Conservation (phyloP, 2,113 vertebrate genomes). For the Onychostruthus taczanowskii region DNA sequence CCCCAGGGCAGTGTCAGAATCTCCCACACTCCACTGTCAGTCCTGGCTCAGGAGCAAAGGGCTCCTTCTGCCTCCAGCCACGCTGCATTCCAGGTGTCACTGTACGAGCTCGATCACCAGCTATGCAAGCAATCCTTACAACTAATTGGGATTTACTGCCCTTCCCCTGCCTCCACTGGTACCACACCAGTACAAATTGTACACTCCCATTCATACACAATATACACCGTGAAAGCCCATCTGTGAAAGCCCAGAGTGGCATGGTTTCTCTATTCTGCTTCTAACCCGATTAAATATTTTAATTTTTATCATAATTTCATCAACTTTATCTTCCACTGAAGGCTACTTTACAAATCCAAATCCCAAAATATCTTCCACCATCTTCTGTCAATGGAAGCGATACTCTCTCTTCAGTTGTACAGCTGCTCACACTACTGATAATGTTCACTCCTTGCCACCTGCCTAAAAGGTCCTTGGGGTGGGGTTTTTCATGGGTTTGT, state of each 20-base stretch:
- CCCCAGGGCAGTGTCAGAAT: background rate
- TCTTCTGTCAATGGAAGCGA: background rate
- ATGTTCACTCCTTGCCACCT: background rate
- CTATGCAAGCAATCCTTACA: background rate
- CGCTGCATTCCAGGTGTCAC: background rate
- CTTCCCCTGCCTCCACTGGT: background rate
- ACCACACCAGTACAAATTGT: background rate
- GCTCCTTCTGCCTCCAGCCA: background rate
- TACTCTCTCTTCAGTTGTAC: background rate
- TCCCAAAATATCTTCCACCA: background rate
- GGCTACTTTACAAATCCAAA: background rate
- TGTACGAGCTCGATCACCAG: background rate
- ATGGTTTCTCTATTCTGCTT: background rate
- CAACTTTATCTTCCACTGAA: background rate
- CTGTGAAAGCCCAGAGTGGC: background rate
- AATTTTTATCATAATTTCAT: background rate
- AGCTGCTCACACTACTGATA: background rate
- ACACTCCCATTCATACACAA: background rate
- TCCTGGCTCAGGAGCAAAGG: background rate
- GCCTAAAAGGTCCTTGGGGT: background rate
- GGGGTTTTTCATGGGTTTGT: background rate
- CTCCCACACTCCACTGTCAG: background rate
- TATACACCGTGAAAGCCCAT: fast-evolving
- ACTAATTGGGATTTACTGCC: background rate
- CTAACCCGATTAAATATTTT: background rate